phyloP scores from a whole-genome alignment of 35 echinoderm and acorn worm genomes.

The Nesometra sesokonis region DNA sequence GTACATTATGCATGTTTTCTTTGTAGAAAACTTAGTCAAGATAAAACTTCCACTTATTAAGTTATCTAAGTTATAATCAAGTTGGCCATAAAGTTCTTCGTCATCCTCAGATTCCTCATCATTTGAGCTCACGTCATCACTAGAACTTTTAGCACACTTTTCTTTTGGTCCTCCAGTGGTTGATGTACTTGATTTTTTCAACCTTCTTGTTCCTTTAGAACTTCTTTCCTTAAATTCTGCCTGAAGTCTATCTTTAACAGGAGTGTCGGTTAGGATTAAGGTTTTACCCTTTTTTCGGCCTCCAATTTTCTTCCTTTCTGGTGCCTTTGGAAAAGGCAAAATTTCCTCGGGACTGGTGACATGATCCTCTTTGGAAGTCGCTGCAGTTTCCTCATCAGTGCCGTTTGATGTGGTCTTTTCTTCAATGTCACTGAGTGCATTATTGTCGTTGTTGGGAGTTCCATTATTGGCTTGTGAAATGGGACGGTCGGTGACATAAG shows the following conservation, averaged over 20 bases:
- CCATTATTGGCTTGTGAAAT: no score
- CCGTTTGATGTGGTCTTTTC: neutral
- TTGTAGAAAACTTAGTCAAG: slow-evolving; percentile 10
- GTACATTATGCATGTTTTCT: slow-evolving; percentile 2
- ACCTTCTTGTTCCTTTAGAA: neutral
- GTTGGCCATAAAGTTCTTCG: neutral
- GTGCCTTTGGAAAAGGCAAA: neutral
- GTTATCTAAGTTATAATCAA: neutral
- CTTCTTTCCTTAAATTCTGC: neutral
- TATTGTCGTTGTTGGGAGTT: neutral
- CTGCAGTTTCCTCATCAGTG: neutral
- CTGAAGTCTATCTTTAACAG: neutral
- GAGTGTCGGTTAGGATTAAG: neutral
- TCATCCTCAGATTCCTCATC: neutral
- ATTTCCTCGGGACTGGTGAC: neutral
- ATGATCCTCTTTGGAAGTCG: neutral
- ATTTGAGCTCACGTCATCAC: neutral
- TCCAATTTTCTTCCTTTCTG: neutral
- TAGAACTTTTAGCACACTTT: neutral
- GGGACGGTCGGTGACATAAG: slow-evolving; percentile 10
- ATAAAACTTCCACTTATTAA: neutral
- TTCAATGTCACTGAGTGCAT: neutral
- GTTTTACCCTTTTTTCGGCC: neutral
- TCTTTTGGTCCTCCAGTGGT: neutral
- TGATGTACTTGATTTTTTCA: neutral